phyloP scores from a whole-genome alignment of 2,113 vertebrate genomes.

The Hemicordylus capensis region DNA sequence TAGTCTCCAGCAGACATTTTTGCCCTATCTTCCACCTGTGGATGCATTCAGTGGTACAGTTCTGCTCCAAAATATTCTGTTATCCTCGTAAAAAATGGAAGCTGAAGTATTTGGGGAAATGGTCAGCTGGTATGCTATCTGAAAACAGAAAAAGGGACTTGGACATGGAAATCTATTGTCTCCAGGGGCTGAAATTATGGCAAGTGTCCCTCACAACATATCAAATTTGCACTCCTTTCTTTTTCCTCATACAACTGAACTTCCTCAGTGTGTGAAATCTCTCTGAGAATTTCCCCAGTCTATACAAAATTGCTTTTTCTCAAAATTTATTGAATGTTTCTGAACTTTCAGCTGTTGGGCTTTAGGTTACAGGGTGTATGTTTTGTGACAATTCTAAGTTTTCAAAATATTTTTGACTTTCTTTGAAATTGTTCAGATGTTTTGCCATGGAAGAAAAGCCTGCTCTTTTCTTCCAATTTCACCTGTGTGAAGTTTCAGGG shows the following conservation, averaged over 20 bases:
- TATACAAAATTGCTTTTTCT: neutral
- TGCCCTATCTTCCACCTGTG: too few relatives aligned
- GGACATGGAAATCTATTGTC: neutral
- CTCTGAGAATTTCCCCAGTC: neutral
- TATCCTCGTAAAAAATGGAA: neutral
- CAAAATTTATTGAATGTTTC: neutral
- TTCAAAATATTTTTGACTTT: neutral
- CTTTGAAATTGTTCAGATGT: neutral
- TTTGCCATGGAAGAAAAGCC: neutral
- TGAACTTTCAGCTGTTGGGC: neutral
- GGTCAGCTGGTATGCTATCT: neutral
- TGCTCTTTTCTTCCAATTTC: neutral
- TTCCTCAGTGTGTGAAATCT: neutral
- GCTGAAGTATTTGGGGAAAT: neutral
- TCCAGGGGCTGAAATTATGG: neutral
- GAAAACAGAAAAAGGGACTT: neutral
- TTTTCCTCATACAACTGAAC: neutral
- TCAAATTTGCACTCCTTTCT: neutral
- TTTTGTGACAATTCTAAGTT: too few relatives aligned
- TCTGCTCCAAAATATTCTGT: neutral
- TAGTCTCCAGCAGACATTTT: too few relatives aligned
- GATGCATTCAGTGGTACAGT: neutral
- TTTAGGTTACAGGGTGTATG: neutral
- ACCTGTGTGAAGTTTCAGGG: neutral
- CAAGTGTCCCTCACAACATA: neutral